Conservation (phyloP, 2,113 vertebrate genomes). For the Onychostruthus taczanowskii region DNA sequence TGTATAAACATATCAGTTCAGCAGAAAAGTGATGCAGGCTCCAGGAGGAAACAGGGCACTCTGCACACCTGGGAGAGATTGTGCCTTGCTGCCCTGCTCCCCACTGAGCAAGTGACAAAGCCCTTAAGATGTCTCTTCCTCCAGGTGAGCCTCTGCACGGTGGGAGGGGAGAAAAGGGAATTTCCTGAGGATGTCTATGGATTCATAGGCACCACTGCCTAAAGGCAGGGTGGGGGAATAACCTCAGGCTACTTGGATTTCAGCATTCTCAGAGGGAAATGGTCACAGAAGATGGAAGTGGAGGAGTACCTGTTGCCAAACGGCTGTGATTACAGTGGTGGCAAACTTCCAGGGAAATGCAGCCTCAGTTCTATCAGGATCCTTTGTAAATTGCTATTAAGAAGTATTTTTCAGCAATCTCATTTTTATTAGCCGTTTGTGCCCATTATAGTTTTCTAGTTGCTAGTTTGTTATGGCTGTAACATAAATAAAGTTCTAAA, state of each 20-base stretch:
- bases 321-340: slow-evolving; percentile 44
- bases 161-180: background rate
- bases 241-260: background rate
- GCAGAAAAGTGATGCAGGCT: slow-evolving; percentile 29
- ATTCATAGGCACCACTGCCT: background rate
- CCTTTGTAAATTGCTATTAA: slow-evolving; percentile 77
- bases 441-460: slow-evolving; percentile 84
- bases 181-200: background rate
- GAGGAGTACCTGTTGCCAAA: slow-evolving; percentile 65
- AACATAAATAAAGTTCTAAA: slow-evolving; percentile 86
- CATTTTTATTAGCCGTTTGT: slow-evolving; percentile 83
- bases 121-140: background rate
- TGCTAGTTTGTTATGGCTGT: slow-evolving; percentile 83
- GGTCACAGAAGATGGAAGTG: slow-evolving; percentile 28
- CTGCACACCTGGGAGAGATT: background rate
- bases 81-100: background rate
- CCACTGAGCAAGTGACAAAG: background rate
- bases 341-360: slow-evolving; percentile 67
- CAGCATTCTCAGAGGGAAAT: slow-evolving; percentile 16
- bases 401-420: slow-evolving; percentile 82
- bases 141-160: background rate
- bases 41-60: background rate
- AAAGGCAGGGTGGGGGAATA: background rate
- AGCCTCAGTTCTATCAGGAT: slow-evolving; percentile 66
- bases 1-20: slow-evolving; percentile 55